Evolutionary conservation across 2,797 vertebrate genomes (phyloP).

Genomic region (Malurus leucopterus): DNA sequence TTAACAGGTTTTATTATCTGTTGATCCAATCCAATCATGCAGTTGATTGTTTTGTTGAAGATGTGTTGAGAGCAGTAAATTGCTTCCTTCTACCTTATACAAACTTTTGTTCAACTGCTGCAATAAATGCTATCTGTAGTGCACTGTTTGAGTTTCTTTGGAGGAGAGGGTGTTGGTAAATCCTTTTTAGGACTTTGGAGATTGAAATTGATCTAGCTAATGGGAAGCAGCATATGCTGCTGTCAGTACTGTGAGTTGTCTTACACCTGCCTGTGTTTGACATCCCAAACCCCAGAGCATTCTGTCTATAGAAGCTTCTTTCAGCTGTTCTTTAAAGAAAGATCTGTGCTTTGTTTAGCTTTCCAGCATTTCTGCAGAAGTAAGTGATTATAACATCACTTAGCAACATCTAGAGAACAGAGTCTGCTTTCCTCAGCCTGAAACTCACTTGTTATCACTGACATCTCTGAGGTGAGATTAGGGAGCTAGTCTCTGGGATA

Average conservation of each 20-base stretch:
- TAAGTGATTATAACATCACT: not conserved
- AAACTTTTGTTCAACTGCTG: not conserved
- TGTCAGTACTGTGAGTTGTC: not conserved
- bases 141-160: not conserved
- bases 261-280: not conserved
- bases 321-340: not conserved
- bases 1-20: not conserved
- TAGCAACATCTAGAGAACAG: not conserved
- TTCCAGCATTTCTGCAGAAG: not conserved
- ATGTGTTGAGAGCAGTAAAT: not conserved
- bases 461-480: not conserved
- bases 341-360: not conserved
- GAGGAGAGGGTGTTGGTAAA: not conserved
- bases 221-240: not conserved
- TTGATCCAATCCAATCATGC: not conserved
- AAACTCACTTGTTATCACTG: accelerated
- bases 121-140: not conserved
- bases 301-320: not conserved
- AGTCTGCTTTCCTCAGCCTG: not conserved
- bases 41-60: not conserved
- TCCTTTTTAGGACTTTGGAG: not conserved
- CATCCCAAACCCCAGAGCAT: not conserved
- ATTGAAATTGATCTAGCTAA: not conserved
- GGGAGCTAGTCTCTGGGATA: not conserved
- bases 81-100: not conserved